Base-by-base conservation (phyloP, 2,888 invertebrate genomes). In the Bellardia pandia region DNA sequence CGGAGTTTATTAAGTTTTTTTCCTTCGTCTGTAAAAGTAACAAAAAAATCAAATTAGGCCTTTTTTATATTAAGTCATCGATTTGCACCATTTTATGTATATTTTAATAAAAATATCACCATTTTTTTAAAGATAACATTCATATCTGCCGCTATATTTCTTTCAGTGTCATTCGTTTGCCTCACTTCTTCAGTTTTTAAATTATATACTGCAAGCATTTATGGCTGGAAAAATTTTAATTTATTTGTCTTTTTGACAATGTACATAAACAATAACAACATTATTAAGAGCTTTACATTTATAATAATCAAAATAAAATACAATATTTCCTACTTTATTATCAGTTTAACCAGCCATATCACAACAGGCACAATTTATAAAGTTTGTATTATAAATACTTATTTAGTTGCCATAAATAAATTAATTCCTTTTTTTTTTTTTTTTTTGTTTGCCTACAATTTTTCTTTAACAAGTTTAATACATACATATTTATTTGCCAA, bases 231-330 rank as follows among this genome's bases (percentile, higher is more conserved):
- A 40, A 58, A 58, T 4, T 23, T 66, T 66, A 53, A 77, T 66
- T 51, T 76, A 66, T 77, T 56, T 78, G n/a, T 68, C 40, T 58
- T 77, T 58, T 78, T 78, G 68, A 68, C 42, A 78, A 56, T 9
- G 23, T 16, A 33, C 48, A 69, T 33, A 71, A 48, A 37, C 1
- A 48, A 13, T 68, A 77, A 77, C 16, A 77, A 83, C 42, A 64
- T 69, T 51, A 42, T 40, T 62, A 53, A 66, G 60, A 23, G 48
- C 40, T 60, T 66, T 37, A 40, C n/a, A 69, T 69, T 71, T 60
- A 56, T 30, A 66, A 78, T 84, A 72, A 78, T 72, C 48, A 42
- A 76, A 77, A 82, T 62, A 78, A 51, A 68, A 42, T 16, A 60
- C 37, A 60, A 79, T 69, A 58, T 53, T 42, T 51, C 3, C 62